Evolutionary conservation across 2,888 invertebrate species (phyloP), one percentile per base, ranked within the genome.

Genomic region (Protula sp.): DNA sequence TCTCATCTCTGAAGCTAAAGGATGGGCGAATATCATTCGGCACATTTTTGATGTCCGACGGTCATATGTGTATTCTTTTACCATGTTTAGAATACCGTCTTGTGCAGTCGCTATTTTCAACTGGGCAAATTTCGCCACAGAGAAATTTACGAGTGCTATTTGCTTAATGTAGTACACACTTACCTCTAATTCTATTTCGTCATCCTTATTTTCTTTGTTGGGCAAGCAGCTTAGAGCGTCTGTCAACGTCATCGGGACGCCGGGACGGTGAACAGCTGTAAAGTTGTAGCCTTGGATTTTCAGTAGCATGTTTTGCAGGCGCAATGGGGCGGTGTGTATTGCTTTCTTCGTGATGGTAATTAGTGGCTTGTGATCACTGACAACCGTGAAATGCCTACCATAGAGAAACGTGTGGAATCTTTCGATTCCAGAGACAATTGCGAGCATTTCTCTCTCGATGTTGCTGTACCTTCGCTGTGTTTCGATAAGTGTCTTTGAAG

Each of bases 321-420:
- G 54, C 9, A 56, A 62, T 48, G n/a, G 61, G 24, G 60, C 60
- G 4, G 28, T 26, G n/a, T 3, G 4, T 22, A 30, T 60, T 56
- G 29, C 64, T 61, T 53, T 55, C 5, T 26, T 47, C 2, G 5
- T 63, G n/a, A 50, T 61, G 22, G 50, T 30, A 4, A 57, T 61
- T 3, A 72, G 51, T 4, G 69, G 70, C 38, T 65, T 67, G 52
- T 72, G 72, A 54, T 72, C 71, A n/a, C 66, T 60, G 51, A 67
- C 57, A 2, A 68, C 61, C 24, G 50, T 59, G n/a, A 71, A 60
- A 1, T 3, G 26, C 57, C 56, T 29, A 64, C n/a, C n/a, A n/a
- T n/a, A n/a, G n/a, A n/a, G n/a, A n/a, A n/a, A n/a, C n/a, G n/a
- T n/a, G n/a, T n/a, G 65, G 57, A 72, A 73, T 19, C 60, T 50